Base-by-base conservation (phyloP, 2,797 vertebrate species). In the Coluber constrictor region DNA sequence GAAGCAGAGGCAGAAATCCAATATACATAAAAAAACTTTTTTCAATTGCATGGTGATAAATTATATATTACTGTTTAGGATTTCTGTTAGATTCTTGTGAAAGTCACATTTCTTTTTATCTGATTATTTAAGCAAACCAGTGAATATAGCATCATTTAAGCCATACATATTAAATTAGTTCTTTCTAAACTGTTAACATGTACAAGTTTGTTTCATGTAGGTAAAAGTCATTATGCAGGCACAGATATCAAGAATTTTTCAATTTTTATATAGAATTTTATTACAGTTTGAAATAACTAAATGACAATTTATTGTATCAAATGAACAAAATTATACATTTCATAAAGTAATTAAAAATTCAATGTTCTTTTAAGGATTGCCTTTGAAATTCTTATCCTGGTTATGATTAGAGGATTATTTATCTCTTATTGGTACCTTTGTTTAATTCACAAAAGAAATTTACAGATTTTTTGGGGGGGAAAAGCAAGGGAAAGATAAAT, bases 1-100 rank as follows among this genome's bases (percentile, higher is more conserved):
- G 86, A 7, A 66, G 32, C 5, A 79, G 25, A 93, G 60, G 15
- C 88, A 20, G 29, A 86, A 55, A 93, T 86, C 90, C 93, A 94
- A 87, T 87, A 3, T 55, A 83, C 51, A 92, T 56, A 60, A 1
- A 61, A n/a, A 2, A 18, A 8, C 43, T 89, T 88, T 56, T 32
- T 32, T 56, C 86, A 74, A 1, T 37, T 74, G 70, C n/a, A 74
- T 74, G 3, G n/a, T 70, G 15, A 74, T 37, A 74, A 37, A 74
- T 74, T 37, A 74, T 74, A 37, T 37, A 74, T 74, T 74, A 37
- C 3, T 74, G 15, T 37, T 74, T 16, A 37, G 32, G n/a, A 37
- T 74, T 83, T 47, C 37, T 47, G 37, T 83, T 83, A 47, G 74
- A 83, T 83, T 43, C 74, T 23, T 47, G 37, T 83, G 74, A 83